These are phyloP conservation scores for Naja naja DNA, from an alignment of 2,113 vertebrate genomes.

Conservation along the genomic window DNA sequence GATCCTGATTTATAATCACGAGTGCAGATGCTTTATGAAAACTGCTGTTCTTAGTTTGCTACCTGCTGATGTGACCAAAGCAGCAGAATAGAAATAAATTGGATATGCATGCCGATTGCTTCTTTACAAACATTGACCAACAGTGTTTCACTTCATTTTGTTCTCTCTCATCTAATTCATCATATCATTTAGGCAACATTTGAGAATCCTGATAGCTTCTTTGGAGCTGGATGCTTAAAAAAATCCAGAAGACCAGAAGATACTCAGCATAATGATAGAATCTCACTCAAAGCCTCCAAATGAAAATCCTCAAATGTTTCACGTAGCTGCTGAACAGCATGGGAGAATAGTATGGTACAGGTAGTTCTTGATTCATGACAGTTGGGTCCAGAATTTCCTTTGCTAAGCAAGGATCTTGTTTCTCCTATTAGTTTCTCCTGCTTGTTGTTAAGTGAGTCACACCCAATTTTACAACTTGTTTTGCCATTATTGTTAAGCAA, in stretches of 20 bases:
- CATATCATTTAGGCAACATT: neutral
- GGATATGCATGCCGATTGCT: neutral
- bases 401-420: too few species aligned
- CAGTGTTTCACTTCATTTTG: neutral
- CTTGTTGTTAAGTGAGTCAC: too few species aligned
- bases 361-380: too few species aligned
- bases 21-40: neutral
- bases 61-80: neutral
- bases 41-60: neutral
- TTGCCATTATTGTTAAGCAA: too few species aligned
- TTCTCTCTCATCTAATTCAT: neutral
- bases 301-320: neutral
- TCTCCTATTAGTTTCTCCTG: too few species aligned
- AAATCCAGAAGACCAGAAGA: neutral
- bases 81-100: neutral
- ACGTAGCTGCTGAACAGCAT: neutral
- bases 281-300: neutral
- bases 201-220: neutral
- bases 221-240: neutral
- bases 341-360: neutral
- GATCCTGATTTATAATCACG: neutral
- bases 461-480: too few species aligned
- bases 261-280: neutral
- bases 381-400: too few species aligned
- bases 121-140: neutral